A percentile compares a stretch with the other conserved stretches of the same genome.
Evolutionary conservation across 1,140 invertebrate genomes (phyloP).

Genomic region (Leguminivora glycinivorella): DNA sequence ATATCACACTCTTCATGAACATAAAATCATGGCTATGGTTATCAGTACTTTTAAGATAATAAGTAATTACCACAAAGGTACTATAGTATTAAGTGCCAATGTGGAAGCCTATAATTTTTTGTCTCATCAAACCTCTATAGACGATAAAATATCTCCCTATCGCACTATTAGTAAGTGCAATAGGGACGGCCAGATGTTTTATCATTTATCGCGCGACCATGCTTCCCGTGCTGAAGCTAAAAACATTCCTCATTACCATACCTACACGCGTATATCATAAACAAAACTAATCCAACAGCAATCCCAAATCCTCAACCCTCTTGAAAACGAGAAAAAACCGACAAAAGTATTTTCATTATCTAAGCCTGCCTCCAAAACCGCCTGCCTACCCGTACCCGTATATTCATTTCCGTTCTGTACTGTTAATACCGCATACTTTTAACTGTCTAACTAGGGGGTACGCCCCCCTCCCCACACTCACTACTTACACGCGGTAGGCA

Average conservation of each 20-base stretch:
- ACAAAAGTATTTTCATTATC: constrained; percentile 71
- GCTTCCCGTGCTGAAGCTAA: too few relatives aligned
- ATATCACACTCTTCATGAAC: too few relatives aligned
- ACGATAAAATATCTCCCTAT: too few relatives aligned
- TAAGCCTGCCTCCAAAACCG: constrained; percentile 71
- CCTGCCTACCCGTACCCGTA: constrained; percentile 69
- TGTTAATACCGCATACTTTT: constrained; percentile 78
- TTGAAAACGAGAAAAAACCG: constrained; percentile 56
- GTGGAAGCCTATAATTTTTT: too few relatives aligned
- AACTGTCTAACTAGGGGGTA: constrained; percentile 58
- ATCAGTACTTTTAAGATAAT: too few relatives aligned
- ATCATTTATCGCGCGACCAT: too few relatives aligned
- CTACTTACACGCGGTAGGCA: constrained; percentile 77
- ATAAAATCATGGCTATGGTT: too few relatives aligned
- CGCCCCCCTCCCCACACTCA: constrained; percentile 43
- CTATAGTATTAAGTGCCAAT: too few relatives aligned
- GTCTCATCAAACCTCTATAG: too few relatives aligned
- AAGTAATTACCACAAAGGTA: too few relatives aligned
- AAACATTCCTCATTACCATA: background rate
- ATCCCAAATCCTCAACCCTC: constrained; percentile 28
- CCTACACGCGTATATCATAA: background rate
- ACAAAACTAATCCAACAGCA: constrained; percentile 13
- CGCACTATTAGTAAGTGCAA: too few relatives aligned
- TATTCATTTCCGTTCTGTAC: constrained; percentile 73
- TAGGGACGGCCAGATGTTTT: too few relatives aligned